Evolutionary conservation across 2,888 invertebrate genomes (phyloP), one percentile per base, ranked within the genome.

Genomic region (Lacanobia oleracea): DNA sequence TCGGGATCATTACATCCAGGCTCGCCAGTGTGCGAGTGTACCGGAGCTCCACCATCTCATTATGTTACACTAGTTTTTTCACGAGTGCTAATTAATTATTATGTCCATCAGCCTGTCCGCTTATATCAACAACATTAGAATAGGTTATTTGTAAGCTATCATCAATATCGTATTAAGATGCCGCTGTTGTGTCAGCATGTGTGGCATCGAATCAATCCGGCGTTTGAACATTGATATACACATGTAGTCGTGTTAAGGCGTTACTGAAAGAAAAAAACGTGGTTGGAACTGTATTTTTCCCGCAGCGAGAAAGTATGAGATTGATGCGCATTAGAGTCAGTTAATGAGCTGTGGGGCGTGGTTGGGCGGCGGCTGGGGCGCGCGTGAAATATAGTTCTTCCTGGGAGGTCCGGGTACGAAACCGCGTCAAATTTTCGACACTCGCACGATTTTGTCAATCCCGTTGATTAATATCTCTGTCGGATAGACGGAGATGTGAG

Each of bases 371-470:
- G 91, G 91, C 89, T 81, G 88, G 82, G 88, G 88, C 89, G 85
- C 89, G 90, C 90, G 92, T 95, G 95, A 95, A 93, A 94, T 95
- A 95, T 95, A 89, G 93, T 90, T 93, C 94, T 86, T 90, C 93
- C 91, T 95, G 95, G 94, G 95, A 94, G 95, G 95, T 95, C 95
- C 88, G 87, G 88, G 88, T 88, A 90, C 88, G 77, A 85, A 84
- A 86, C 90, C 89, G 90, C 91, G 91, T 92, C 93, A 93, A 88
- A 94, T 94, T 94, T 95, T 95, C 94, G 95, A 95, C 95, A 95
- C 95, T 93, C 87, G 93, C 94, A 94, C 93, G 94, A 94, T 95
- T 95, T 95, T 95, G 95, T 94, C 95, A 94, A 95, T 92, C 90
- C 84, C 78, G 86, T 89, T 94, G 94, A 95, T 95, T 93, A 91